phyloP scores from a whole-genome alignment of 2,888 invertebrate species.

The Lampropteryx suffumata region DNA sequence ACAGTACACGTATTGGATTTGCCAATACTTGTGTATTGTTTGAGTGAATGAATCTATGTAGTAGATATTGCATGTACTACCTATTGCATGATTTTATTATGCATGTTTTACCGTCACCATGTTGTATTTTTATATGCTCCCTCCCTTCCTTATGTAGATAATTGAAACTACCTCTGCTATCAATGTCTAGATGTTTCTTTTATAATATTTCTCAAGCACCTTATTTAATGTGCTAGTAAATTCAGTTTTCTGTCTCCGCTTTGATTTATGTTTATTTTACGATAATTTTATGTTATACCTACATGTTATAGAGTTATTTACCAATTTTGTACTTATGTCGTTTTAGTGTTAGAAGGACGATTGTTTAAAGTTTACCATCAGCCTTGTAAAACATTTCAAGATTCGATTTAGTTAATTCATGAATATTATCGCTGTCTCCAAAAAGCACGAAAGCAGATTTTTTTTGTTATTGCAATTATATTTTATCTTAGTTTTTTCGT shows the following conservation, averaged over 20 bases:
- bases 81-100: constrained; percentile 12
- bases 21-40: too few relatives aligned
- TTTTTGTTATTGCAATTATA: neutral
- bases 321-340: constrained; percentile 15
- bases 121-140: constrained; percentile 6
- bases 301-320: constrained; percentile 1
- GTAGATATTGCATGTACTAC: constrained; percentile 9
- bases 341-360: constrained; percentile 18
- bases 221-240: constrained; percentile 23
- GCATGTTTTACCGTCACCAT: constrained; percentile 14
- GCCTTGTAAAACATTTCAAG: too few relatives aligned
- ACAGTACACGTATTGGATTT: too few relatives aligned
- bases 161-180: constrained; percentile 11
- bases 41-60: neutral
- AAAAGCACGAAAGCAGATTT: too few relatives aligned
- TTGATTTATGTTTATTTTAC: constrained; percentile 7
- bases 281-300: constrained; percentile 16
- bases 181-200: constrained; percentile 8
- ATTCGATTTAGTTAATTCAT: too few relatives aligned
- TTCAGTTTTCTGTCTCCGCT: constrained; percentile 13
- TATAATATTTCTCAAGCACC: constrained; percentile 5
- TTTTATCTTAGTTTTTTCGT: too few relatives aligned
- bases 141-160: constrained; percentile 4
- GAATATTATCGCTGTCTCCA: too few relatives aligned
- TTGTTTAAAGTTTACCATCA: neutral